Evolutionary conservation across 2,797 vertebrate genomes (phyloP).

Genomic region (Anas acuta): DNA sequence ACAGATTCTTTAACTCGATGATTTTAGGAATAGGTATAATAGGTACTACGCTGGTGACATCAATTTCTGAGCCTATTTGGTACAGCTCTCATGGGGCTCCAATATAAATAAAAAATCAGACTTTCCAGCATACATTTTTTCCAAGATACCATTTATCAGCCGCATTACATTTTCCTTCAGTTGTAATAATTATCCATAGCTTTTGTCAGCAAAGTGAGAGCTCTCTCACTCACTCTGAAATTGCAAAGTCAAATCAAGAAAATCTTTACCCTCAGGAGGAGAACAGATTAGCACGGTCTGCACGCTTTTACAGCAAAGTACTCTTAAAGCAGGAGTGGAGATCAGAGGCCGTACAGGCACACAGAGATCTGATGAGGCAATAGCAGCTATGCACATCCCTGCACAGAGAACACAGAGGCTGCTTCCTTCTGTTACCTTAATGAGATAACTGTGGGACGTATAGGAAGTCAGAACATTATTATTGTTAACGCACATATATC

Average conservation of each 20-base stretch:
- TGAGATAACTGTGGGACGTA: not conserved
- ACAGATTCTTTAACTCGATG: not conserved
- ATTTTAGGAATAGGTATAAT: not conserved
- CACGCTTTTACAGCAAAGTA: not conserved
- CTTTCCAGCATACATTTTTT: not conserved
- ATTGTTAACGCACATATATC: not conserved
- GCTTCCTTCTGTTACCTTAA: not conserved
- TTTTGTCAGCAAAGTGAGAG: not conserved
- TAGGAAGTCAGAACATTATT: not conserved
- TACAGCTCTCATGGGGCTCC: not conserved
- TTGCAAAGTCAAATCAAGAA: not conserved
- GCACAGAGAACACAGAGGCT: not conserved
- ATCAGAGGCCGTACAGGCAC: not conserved
- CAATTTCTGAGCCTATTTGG: not conserved
- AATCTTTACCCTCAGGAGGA: not conserved
- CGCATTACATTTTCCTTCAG: not conserved
- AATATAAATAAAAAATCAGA: not conserved
- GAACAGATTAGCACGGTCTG: not conserved
- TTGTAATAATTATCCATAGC: not conserved
- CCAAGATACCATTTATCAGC: not conserved
- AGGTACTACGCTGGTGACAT: accelerated
- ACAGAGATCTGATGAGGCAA: not conserved
- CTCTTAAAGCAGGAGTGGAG: not conserved
- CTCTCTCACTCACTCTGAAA: not conserved
- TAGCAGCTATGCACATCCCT: not conserved